A percentile compares a stretch with the other conserved stretches of the same genome.
Conservation (phyloP, 1,140 invertebrate species). For the Meloidogyne hapla region DNA sequence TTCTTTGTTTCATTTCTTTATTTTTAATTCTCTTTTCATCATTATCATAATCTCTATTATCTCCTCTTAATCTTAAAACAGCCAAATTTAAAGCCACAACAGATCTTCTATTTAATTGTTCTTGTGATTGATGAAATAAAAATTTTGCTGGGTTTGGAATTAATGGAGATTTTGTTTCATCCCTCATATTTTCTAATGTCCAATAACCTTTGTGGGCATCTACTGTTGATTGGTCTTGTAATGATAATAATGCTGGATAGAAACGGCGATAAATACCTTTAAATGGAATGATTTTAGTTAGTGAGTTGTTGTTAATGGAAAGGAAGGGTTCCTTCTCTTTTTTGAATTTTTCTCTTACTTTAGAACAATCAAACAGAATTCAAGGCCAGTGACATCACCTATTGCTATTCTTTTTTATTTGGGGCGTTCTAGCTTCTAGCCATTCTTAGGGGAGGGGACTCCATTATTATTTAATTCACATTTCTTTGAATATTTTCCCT, state of each 20-base stretch:
- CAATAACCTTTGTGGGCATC: conserved; percentile 49
- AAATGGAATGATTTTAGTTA: background rate
- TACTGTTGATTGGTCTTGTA: conserved; percentile 44
- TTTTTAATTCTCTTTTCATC: conserved; percentile 19
- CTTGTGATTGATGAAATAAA: conserved; percentile 28
- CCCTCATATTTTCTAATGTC: conserved; percentile 44
- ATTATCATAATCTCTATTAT: conserved; percentile 44
- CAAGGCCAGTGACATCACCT: too few relatives aligned
- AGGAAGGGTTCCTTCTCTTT: too few relatives aligned
- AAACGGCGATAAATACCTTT: conserved; percentile 50
- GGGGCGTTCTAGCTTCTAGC: too few relatives aligned
- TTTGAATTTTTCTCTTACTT: too few relatives aligned
- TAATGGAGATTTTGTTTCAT: conserved; percentile 29
- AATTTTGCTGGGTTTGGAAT: conserved; percentile 41
- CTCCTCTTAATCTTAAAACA: conserved; percentile 39
- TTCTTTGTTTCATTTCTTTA: background rate
- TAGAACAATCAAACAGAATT: too few relatives aligned
- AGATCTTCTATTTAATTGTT: conserved; percentile 35
- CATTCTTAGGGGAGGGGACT: too few relatives aligned
- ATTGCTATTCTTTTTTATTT: too few relatives aligned
- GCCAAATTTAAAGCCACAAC: conserved; percentile 53
- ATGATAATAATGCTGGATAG: conserved; percentile 43
- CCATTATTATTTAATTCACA: too few relatives aligned
- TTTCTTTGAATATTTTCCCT: conserved; percentile 53
- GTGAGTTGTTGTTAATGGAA: too few relatives aligned